A percentile compares a stretch with the other conserved stretches of the same genome.
phyloP scores from a whole-genome alignment of 2,888 invertebrate species.

The Tetragnatha montana region DNA sequence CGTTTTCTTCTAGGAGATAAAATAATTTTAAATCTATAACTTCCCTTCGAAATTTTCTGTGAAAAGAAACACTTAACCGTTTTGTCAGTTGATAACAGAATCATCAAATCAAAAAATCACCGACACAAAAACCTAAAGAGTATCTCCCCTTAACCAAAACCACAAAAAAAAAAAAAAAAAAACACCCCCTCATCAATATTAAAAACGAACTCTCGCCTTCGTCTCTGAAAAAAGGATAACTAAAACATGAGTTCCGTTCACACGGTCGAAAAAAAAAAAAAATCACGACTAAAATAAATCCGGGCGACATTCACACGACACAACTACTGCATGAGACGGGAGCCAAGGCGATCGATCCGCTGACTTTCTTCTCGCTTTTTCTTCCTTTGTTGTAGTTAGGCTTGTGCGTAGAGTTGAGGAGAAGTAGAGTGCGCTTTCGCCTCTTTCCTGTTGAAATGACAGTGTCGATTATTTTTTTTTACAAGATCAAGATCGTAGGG shows the following conservation, averaged over 20 bases:
- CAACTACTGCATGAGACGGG: neutral
- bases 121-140: no score
- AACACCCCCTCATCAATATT: neutral
- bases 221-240: neutral
- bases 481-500: no score
- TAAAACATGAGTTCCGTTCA: neutral
- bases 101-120: no score
- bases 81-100: no score
- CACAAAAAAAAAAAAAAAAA: neutral
- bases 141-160: neutral
- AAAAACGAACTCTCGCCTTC: neutral
- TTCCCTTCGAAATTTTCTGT: no score
- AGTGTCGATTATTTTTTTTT: neutral
- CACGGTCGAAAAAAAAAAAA: no score
- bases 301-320: neutral
- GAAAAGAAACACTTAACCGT: no score
- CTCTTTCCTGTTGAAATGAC: neutral
- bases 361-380: constrained; percentile 26
- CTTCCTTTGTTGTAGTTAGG: constrained; percentile 5
- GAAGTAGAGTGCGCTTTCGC: neutral
- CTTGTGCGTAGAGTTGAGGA: constrained; percentile 27
- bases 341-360: constrained; percentile 19
- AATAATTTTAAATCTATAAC: no score
- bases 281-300: no score
- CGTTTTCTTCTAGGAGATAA: no score